These are phyloP conservation scores for Amphipoea lucens DNA, from an alignment of 2,888 invertebrate species.

Conservation along the genomic window DNA sequence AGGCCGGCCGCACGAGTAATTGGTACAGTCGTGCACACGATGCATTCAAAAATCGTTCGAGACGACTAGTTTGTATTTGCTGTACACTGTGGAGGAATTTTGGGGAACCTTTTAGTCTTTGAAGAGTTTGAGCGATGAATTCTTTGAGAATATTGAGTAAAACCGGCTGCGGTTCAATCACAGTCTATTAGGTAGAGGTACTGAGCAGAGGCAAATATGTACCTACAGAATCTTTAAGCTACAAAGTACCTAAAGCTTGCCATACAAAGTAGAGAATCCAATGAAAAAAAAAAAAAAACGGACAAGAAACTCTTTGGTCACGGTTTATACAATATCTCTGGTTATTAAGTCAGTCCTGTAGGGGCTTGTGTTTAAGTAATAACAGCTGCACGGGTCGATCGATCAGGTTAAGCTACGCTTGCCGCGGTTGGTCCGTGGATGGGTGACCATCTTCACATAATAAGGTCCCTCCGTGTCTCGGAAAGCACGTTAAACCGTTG, in stretches of 20 bases:
- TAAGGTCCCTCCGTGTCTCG: too few relatives aligned
- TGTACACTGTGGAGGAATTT: conserved; percentile 39
- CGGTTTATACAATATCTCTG: neutral
- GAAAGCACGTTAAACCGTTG: too few relatives aligned
- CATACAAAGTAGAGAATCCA: neutral
- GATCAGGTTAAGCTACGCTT: too few relatives aligned
- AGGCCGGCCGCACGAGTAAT: conserved; percentile 78
- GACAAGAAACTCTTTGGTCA: neutral
- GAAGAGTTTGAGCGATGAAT: neutral
- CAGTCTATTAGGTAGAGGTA: neutral
- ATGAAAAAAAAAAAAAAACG: neutral
- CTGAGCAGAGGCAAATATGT: neutral
- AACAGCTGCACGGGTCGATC: too few relatives aligned
- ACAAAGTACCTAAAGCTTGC: neutral
- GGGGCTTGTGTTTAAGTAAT: too few relatives aligned
- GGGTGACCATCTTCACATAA: too few relatives aligned
- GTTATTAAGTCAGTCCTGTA: neutral
- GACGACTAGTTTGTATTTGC: conserved; percentile 46
- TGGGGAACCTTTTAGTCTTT: conserved; percentile 14
- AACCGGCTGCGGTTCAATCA: neutral
- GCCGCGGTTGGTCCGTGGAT: too few relatives aligned
- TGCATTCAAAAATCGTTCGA: conserved; percentile 80
- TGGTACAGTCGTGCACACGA: conserved; percentile 78
- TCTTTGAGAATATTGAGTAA: neutral
- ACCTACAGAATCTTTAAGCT: neutral